Evolutionary conservation across 2,888 invertebrate genomes (phyloP).

Genomic region (Drosophila cognata): DNA sequence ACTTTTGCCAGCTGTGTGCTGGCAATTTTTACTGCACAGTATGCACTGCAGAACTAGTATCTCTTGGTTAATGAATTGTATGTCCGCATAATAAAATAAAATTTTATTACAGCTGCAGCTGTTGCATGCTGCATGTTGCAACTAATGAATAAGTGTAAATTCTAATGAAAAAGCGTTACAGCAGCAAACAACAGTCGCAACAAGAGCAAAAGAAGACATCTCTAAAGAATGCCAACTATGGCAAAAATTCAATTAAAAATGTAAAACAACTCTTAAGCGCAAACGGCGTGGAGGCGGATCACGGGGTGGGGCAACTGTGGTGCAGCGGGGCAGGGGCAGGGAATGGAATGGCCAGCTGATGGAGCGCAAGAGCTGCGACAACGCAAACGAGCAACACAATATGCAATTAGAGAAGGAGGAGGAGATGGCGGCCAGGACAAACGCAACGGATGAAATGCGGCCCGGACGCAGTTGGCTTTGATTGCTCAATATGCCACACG

Average conservation of each 20-base stretch:
- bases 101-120: slow-evolving; percentile 75
- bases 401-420: slow-evolving; percentile 69
- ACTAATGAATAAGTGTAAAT: slow-evolving; percentile 81
- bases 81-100: slow-evolving; percentile 73
- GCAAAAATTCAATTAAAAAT: slow-evolving; percentile 80
- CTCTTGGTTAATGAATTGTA: slow-evolving; percentile 55
- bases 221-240: slow-evolving; percentile 75
- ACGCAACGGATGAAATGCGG: slow-evolving; percentile 21
- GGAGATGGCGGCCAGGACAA: slow-evolving; percentile 3
- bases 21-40: slow-evolving; percentile 25
- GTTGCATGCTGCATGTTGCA: slow-evolving; percentile 77
- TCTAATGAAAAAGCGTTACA: slow-evolving; percentile 76
- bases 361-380: slow-evolving; percentile 64
- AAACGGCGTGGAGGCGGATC: slow-evolving; percentile 23
- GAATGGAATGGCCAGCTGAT: slow-evolving; percentile 51
- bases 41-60: neutral
- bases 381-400: slow-evolving; percentile 75
- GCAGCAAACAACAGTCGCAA: slow-evolving; percentile 40
- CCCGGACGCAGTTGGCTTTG: slow-evolving; percentile 75
- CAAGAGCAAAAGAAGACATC: slow-evolving; percentile 22
- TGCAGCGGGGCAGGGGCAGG: neutral
- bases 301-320: neutral
- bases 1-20: slow-evolving; percentile 41
- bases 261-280: slow-evolving; percentile 78
- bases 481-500: slow-evolving; percentile 69